Percentiles rank a stretch among this genome's conserved stretches.
Evolutionary conservation across 2,113 vertebrate species (phyloP).

Genomic region (Pachycephala philippinensis): DNA sequence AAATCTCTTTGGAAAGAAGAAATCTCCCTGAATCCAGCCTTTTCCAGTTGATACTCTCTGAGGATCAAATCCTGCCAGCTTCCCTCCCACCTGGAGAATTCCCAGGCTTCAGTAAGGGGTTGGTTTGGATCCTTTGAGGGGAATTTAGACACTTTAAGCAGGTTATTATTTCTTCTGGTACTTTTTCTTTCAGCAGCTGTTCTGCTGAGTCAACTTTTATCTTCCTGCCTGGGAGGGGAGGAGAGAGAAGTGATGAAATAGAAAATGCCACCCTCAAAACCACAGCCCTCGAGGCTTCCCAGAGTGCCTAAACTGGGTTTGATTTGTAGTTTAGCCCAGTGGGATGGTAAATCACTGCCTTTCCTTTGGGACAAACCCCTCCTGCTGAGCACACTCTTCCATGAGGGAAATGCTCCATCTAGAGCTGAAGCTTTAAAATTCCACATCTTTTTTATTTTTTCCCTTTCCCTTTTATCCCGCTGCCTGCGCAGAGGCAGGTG

Average conservation of each 20-base stretch:
- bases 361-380: background rate
- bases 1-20: background rate
- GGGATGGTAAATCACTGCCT: background rate
- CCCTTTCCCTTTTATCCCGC: fast-evolving
- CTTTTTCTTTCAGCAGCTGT: background rate
- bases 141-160: background rate
- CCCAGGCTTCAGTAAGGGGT: background rate
- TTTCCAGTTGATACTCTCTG: background rate
- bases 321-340: background rate
- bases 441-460: no score
- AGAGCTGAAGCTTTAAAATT: background rate
- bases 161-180: background rate
- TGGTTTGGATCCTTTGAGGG: background rate
- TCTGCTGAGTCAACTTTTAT: fast-evolving
- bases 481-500: background rate
- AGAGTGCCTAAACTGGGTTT: background rate
- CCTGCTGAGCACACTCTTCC: background rate
- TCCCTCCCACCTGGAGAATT: background rate
- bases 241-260: background rate
- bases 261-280: background rate
- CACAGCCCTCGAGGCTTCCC: background rate
- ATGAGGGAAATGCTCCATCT: background rate
- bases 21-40: background rate
- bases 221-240: background rate
- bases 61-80: background rate